Evolutionary conservation across 1,140 invertebrate genomes (phyloP).

Genomic region (Hetaerina americana): DNA sequence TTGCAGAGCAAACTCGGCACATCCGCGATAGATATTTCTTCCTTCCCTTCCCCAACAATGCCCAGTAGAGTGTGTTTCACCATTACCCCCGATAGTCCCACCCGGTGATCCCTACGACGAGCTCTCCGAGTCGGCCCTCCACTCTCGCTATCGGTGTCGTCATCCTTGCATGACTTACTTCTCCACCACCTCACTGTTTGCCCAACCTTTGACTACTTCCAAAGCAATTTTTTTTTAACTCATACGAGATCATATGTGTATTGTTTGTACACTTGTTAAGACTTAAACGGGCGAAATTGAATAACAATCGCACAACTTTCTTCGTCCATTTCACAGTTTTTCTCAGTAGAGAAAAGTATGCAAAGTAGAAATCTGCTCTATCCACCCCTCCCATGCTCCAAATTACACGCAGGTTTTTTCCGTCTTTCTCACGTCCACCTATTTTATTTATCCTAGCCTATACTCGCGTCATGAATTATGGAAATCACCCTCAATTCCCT

Average conservation of each 20-base stretch:
- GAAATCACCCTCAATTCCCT: not conserved
- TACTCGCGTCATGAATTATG: not conserved
- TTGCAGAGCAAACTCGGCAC: not conserved
- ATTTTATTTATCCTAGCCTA: not conserved
- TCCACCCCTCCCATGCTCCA: not conserved
- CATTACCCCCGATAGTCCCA: not conserved
- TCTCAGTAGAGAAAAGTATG: not conserved
- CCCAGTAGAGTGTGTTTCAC: not conserved
- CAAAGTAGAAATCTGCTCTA: not conserved
- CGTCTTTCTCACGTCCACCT: not conserved
- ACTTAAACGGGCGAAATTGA: not conserved
- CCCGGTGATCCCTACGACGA: not conserved
- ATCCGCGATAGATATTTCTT: not conserved
- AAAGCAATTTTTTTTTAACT: slow-evolving; percentile 1
- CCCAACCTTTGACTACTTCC: not conserved
- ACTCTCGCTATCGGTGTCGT: not conserved
- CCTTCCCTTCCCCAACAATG: not conserved
- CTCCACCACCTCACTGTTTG: slow-evolving; percentile 4
- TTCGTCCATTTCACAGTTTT: not conserved
- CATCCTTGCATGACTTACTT: not conserved
- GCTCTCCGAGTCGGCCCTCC: not conserved
- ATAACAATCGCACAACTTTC: not conserved
- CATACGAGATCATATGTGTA: not conserved
- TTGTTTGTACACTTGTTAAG: not conserved
- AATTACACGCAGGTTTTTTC: not conserved